Conservation (phyloP, 2,113 vertebrate genomes). For the Amblyopsis rosae region DNA sequence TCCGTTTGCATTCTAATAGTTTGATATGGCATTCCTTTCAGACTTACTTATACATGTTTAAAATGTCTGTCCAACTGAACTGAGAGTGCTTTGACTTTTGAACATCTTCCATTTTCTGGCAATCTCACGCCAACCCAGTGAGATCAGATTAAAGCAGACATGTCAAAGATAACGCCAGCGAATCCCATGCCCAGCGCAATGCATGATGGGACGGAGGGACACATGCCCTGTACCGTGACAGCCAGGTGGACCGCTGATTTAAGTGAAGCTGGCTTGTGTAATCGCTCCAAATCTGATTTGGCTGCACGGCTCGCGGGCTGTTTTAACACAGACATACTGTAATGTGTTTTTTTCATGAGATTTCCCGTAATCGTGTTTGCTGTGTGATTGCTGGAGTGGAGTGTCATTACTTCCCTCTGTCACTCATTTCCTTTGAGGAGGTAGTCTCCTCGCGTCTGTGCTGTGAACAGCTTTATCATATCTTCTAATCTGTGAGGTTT, state of each 20-base stretch:
- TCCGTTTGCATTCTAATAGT: no score
- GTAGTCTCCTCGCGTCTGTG: conserved; percentile 7
- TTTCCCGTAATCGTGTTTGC: conserved; percentile 65
- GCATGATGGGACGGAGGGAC: conserved; percentile 55
- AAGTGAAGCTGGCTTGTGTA: conserved; percentile 46
- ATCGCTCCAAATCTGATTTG: conserved; percentile 64
- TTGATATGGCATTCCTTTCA: no score
- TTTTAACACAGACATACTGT: conserved; percentile 36
- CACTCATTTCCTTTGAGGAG: neutral
- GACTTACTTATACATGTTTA: no score
- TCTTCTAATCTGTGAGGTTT: neutral
- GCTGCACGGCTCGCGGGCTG: conserved; percentile 46
- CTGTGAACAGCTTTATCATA: neutral
- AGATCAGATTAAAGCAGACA: conserved; percentile 52
- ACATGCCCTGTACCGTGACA: conserved; percentile 16
- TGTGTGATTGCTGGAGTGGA: conserved; percentile 28
- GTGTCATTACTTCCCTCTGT: conserved; percentile 23
- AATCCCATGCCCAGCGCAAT: conserved; percentile 47
- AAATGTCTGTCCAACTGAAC: no score
- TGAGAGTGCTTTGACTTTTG: neutral
- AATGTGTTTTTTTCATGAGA: conserved; percentile 63
- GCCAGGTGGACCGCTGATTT: conserved; percentile 39
- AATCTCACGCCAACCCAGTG: conserved; percentile 40
- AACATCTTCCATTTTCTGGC: conserved; percentile 26
- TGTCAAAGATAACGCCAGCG: conserved; percentile 31